A percentile compares a stretch with the other conserved stretches of the same genome.
Conservation (phyloP, 2,113 vertebrate species). For the Fulmarus glacialis region DNA sequence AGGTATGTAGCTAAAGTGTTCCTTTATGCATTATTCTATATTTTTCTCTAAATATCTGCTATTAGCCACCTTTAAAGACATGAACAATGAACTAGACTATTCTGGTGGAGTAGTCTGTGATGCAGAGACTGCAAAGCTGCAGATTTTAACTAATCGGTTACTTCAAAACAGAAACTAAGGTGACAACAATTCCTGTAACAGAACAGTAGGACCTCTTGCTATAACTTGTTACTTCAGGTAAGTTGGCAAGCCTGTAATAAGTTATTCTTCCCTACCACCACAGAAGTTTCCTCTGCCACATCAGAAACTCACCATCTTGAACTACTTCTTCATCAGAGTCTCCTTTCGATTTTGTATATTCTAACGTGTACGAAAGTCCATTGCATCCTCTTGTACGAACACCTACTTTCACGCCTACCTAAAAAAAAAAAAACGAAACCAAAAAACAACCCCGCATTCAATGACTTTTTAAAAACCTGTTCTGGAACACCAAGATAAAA, state of each 20-base stretch:
- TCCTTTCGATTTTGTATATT: slow-evolving; percentile 91
- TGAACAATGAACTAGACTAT: rapidly evolving
- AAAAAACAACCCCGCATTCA: background rate
- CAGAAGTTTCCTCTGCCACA: background rate
- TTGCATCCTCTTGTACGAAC: slow-evolving; percentile 97
- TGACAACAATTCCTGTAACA: background rate
- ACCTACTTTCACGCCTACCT: slow-evolving; percentile 94
- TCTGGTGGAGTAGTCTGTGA: background rate
- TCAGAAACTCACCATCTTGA: slow-evolving; percentile 87
- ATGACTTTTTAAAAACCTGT: background rate
- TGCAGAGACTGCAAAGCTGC: background rate
- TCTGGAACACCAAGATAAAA: background rate
- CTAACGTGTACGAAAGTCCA: slow-evolving; percentile 93
- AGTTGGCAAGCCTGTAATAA: background rate
- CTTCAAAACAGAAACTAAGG: background rate
- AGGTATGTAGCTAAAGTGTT: background rate
- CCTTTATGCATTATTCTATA: background rate
- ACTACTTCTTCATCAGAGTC: slow-evolving; percentile 94
- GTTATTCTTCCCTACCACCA: background rate
- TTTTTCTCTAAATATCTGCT: background rate
- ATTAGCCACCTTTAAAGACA: background rate
- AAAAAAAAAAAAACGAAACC: slow-evolving; percentile 28
- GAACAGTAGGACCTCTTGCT: background rate
- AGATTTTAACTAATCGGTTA: background rate
- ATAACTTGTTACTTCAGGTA: background rate